phyloP scores from a whole-genome alignment of 2,888 invertebrate species.

The Bembecia ichneumoniformis region DNA sequence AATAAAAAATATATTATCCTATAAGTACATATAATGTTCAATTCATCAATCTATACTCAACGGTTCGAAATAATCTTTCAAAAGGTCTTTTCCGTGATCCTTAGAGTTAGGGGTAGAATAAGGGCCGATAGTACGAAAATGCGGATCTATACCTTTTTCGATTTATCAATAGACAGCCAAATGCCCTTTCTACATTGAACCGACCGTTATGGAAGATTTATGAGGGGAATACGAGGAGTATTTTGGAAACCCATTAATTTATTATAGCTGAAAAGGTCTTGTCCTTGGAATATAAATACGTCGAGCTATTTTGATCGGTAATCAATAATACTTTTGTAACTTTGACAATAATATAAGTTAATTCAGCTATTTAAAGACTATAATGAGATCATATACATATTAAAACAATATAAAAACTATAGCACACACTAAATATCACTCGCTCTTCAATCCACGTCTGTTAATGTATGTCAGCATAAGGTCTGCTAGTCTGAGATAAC shows the following conservation, averaged over 20 bases:
- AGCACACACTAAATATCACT: too few relatives aligned
- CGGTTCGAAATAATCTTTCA: not conserved
- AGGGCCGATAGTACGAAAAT: slow-evolving; percentile 5
- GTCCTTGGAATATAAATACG: not conserved
- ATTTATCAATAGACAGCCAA: slow-evolving; percentile 24
- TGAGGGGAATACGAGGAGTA: slow-evolving; percentile 11
- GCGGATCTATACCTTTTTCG: slow-evolving; percentile 11
- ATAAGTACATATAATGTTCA: not conserved
- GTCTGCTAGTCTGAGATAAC: too few relatives aligned
- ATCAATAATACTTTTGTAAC: too few relatives aligned
- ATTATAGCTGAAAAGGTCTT: not conserved
- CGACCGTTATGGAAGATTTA: slow-evolving; percentile 33
- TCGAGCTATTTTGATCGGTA: not conserved
- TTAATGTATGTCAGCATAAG: too few relatives aligned
- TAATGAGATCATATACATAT: too few relatives aligned
- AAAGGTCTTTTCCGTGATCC: not conserved
- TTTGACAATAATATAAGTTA: too few relatives aligned
- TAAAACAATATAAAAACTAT: too few relatives aligned
- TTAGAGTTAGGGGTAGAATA: not conserved
- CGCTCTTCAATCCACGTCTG: too few relatives aligned
- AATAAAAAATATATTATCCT: too few relatives aligned
- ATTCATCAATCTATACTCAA: not conserved
- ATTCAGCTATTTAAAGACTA: too few relatives aligned
- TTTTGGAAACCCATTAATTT: not conserved
- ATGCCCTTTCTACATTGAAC: slow-evolving; percentile 26